Base-by-base conservation (phyloP, 2,888 invertebrate species). In the Sclerodermus sp. region DNA sequence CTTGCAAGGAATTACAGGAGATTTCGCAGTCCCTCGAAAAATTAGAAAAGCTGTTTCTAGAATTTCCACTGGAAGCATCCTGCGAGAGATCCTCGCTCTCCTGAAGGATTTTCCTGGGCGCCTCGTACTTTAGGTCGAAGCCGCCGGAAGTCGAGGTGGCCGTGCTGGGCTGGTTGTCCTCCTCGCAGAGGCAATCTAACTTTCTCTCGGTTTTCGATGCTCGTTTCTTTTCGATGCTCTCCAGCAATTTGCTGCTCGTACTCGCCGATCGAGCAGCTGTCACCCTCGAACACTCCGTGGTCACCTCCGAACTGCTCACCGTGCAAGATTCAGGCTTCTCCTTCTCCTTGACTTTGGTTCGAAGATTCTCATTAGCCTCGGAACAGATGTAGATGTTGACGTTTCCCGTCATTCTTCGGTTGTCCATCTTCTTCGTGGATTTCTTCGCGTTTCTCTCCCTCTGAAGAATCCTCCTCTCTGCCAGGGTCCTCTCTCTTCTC, bases 361-460 rank as follows among this genome's bases (percentile, higher is more conserved):
- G 48, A n/a, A 42, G 10, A 15, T 57, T 68, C 1, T 66, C 66
- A 5, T 50, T 61, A 1, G 64, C 57, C 38, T 72, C 68, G 2
- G 71, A 73, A 15, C 71, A 73, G n/a, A 73, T 72, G 48, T 73
- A 73, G 17, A 73, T 72, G 38, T 73, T 73, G 1, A 73, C 67
- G 32, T 69, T 71, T 13, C 73, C 71, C 1, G 68, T 72, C 70
- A 73, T 70, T 8, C 52, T 55, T 29, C 70, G 70, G 52, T 72
- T 68, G 41, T 73, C 69, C 1, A 58, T 52, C 30, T 49, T 55
- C 4, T 34, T 53, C 17, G 31, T 6, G 1, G 43, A 37, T 40
- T 47, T 47, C 37, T 36, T 23, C 8, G 23, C 23, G 23, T 23
- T 23, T 8, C 23, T 23, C 8, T 23, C 23, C 23, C 8, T 23